These are phyloP conservation scores for Reinhardtius hippoglossoides DNA, from an alignment of 2,113 vertebrate species.

Conservation along the genomic window DNA sequence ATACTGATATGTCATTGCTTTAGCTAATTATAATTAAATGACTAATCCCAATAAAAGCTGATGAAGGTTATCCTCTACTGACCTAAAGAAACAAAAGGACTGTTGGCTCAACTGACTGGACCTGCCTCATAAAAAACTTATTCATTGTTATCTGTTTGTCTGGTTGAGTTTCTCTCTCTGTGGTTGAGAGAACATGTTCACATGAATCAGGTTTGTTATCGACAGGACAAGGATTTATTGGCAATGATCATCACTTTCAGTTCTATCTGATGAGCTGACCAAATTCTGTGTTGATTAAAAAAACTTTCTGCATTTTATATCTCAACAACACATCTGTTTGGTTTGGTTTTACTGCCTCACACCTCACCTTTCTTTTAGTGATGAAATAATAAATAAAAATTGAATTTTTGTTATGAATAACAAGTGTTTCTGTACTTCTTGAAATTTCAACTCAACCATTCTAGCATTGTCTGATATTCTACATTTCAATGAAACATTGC, in stretches of 20 bases:
- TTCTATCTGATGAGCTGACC: neutral
- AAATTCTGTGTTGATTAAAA: neutral
- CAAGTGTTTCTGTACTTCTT: neutral
- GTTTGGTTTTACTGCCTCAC: neutral
- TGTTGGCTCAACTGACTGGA: neutral
- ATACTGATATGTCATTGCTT: neutral
- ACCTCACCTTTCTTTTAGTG: neutral
- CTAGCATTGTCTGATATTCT: no score
- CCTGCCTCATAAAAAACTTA: constrained; percentile 1
- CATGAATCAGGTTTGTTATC: neutral
- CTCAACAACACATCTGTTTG: neutral
- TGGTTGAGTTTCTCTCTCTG: neutral
- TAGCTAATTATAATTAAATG: neutral
- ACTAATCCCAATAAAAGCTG: neutral
- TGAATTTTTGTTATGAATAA: neutral
- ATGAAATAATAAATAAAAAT: neutral
- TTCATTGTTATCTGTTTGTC: neutral
- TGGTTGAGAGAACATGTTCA: neutral
- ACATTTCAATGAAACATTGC: no score
- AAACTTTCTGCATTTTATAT: neutral
- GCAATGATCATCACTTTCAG: neutral
- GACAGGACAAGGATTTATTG: neutral
- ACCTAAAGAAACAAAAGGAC: constrained; percentile 11
- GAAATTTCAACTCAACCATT: neutral
- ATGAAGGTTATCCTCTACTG: neutral